Conservation (phyloP, 2,888 invertebrate species). For the Ryuthela nishihirai region DNA sequence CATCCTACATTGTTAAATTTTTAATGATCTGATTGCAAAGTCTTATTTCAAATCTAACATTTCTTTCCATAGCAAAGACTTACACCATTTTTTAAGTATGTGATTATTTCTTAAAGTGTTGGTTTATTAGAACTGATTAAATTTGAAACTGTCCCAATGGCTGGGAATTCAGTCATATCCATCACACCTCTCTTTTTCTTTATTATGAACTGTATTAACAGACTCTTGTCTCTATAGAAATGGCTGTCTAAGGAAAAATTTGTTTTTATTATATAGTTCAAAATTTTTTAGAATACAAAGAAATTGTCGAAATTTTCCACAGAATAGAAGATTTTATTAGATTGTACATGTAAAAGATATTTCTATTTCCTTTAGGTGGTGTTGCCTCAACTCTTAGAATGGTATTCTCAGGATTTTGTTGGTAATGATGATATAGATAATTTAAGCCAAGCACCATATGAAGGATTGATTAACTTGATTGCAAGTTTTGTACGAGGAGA, state of each 20-base stretch:
- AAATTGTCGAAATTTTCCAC: not conserved
- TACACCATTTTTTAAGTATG: too few relatives aligned
- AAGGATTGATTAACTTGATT: constrained; percentile 20
- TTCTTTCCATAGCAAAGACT: too few relatives aligned
- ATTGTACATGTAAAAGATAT: not conserved
- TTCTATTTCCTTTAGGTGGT: constrained; percentile 4
- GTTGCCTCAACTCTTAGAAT: constrained; percentile 20
- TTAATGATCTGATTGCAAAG: too few relatives aligned
- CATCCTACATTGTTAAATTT: too few relatives aligned
- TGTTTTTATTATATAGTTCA: not conserved
- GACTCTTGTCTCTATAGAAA: too few relatives aligned
- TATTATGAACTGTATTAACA: too few relatives aligned
- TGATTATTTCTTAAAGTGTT: too few relatives aligned
- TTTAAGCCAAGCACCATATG: constrained; percentile 14
- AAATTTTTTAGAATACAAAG: not conserved
- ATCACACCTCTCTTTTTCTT: too few relatives aligned
- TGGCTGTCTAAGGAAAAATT: not conserved
- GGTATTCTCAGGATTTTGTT: constrained; percentile 24
- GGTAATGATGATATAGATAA: constrained; percentile 14
- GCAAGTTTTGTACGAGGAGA: constrained; percentile 1
- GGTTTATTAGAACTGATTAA: too few relatives aligned
- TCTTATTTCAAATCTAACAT: too few relatives aligned
- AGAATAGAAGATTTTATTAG: not conserved
- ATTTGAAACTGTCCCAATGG: too few relatives aligned
- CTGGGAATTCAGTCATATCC: too few relatives aligned